Percentiles rank a stretch among this genome's conserved stretches.
phyloP scores from a whole-genome alignment of 2,113 vertebrate species.

The Cathartes aura region DNA sequence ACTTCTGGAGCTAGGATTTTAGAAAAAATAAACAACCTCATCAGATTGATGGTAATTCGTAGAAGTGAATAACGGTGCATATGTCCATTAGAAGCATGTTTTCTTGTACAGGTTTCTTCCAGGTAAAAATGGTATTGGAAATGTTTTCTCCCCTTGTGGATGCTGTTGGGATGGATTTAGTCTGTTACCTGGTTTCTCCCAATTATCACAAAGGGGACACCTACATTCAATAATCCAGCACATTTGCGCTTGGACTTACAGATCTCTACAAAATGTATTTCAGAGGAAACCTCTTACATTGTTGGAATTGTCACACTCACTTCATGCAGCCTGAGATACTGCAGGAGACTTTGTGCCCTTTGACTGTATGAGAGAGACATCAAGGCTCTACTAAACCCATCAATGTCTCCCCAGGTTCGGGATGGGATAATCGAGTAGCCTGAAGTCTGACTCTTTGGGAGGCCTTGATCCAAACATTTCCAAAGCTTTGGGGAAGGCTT shows the following conservation, averaged over 20 bases:
- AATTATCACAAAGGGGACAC: not conserved
- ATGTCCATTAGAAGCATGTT: not conserved
- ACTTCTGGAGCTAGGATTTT: not conserved
- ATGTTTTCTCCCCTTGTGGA: not conserved
- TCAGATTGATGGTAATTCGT: not conserved
- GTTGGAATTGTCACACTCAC: not conserved
- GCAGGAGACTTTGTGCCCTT: not conserved
- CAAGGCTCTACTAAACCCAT: not conserved
- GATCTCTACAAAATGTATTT: not conserved
- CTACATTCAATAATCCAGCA: not conserved
- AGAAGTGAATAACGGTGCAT: not conserved
- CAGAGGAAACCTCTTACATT: not conserved
- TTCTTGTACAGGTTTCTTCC: not conserved
- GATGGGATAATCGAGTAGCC: not conserved
- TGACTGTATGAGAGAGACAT: not conserved
- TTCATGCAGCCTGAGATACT: not conserved
- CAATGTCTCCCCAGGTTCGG: fast-evolving
- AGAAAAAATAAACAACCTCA: not conserved
- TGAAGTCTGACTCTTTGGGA: not conserved
- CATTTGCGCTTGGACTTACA: not conserved
- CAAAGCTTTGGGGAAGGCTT: not conserved
- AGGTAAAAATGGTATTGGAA: not conserved
- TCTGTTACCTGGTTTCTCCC: not conserved
- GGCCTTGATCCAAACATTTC: not conserved
- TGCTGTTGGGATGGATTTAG: not conserved